Percentiles rank a stretch among this genome's conserved stretches.
Conservation (phyloP, 2,888 invertebrate genomes). For the Pristionchus mayeri region DNA sequence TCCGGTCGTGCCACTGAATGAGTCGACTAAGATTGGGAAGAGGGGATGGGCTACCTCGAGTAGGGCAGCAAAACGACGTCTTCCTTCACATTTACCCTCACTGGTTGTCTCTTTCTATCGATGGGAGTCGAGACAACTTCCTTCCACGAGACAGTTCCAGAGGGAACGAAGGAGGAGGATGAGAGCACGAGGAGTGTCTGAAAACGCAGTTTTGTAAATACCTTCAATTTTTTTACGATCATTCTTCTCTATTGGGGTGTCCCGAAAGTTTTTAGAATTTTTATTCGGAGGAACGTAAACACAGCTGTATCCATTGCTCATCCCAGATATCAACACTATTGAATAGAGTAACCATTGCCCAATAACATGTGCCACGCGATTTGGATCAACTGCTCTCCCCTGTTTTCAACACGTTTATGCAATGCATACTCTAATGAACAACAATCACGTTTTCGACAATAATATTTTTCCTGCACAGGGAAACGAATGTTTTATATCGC, state of each 20-base stretch:
- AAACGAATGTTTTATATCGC: no score
- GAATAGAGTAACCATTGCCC: no score
- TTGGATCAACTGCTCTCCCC: no score
- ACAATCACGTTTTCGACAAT: no score
- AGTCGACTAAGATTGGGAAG: not conserved
- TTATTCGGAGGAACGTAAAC: no score
- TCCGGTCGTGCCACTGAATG: slow-evolving; percentile 71
- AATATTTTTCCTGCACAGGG: no score
- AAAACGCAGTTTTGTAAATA: not conserved
- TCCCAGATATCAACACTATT: no score
- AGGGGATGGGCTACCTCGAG: slow-evolving; percentile 56
- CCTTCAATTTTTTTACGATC: not conserved
- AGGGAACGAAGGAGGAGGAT: slow-evolving; percentile 45
- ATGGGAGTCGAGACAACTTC: slow-evolving; percentile 58
- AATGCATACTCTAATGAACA: no score
- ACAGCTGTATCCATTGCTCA: no score
- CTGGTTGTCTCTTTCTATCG: slow-evolving; percentile 29
- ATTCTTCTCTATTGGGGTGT: no score
- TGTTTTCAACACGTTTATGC: no score
- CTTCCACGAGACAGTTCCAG: slow-evolving; percentile 58
- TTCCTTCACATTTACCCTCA: slow-evolving; percentile 49
- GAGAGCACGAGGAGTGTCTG: slow-evolving; percentile 28
- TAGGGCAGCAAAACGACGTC: slow-evolving; percentile 69
- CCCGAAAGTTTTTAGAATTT: not conserved
- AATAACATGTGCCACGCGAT: no score